Evolutionary conservation across 2,113 vertebrate genomes (phyloP), one percentile per base, ranked within the genome.

Genomic region (Seriola aureovittata): DNA sequence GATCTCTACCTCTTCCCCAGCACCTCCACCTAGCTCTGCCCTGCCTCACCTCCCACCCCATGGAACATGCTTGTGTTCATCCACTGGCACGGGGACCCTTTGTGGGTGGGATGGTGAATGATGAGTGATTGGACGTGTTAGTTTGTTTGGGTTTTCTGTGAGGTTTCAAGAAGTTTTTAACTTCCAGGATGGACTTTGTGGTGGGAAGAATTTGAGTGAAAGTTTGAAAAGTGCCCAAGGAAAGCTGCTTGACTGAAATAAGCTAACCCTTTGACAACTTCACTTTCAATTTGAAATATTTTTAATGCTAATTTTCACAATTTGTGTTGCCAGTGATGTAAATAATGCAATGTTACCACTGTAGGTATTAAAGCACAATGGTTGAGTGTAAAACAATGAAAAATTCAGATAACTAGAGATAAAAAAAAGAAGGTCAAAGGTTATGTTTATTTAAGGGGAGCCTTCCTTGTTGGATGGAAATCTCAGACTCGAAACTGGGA

Each of bases 41-140:
- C 75, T 69, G 85, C 92, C 94, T 95, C 95, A 65, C 75, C 80
- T 94, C 75, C 93, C 90, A 95, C 94, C 95, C 95, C 95, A 96
- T 96, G 94, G 96, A 97, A 96, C 97, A 98, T 98, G 97, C 96
- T 96, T 97, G 87, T 96, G 95, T 96, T 97, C 95, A 95, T 85
- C 85, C 92, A 90, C 89, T 82, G 85, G 91, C 86, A 70, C 86
- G 82, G 82, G 92, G 85, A 81, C 68, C 57, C 87, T 77, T 65
- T 44, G 73, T 32, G 86, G 89, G 82, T 76, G 84, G 84, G 71
- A 59, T 19, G 32, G 86, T 81, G 86, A 82, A 77, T 89, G 84
- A 81, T 64, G 80, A 70, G 19, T 82, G 84, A 71, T 59, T 75
- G 58, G 9, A 29, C 84, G 52, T 62, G 29, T 74, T 77, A 44